phyloP scores from a whole-genome alignment of 2,888 invertebrate species.

The Andrena marginata region DNA sequence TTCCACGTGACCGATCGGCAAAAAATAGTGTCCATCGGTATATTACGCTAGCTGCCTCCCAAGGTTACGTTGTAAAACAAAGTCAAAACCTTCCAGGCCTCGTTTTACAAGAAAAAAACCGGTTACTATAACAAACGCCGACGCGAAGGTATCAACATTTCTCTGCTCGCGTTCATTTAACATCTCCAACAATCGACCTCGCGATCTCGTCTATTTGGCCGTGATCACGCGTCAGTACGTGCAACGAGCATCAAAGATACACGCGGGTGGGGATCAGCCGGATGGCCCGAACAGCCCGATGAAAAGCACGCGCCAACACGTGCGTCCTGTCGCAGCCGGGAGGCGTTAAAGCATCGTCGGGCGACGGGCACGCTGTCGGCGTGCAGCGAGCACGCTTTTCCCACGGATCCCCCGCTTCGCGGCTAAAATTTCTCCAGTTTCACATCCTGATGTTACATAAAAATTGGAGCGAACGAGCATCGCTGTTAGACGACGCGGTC shows the following conservation, averaged over 20 bases:
- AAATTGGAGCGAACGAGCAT: conserved; percentile 65
- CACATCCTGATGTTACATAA: conserved; percentile 74
- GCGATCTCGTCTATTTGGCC: background rate
- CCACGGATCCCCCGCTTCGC: conserved; percentile 57
- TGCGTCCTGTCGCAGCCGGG: background rate
- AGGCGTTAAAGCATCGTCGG: conserved; percentile 6
- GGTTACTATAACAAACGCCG: too few species aligned
- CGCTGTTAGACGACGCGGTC: conserved; percentile 21
- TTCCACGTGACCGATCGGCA: too few species aligned
- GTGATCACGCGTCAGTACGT: background rate
- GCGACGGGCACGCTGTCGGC: background rate
- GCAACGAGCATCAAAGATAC: background rate
- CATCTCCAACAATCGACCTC: too few species aligned
- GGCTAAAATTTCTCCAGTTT: conserved; percentile 75
- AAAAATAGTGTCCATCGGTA: too few species aligned
- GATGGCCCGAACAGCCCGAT: background rate
- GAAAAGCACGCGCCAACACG: conserved; percentile 28
- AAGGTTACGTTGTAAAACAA: too few species aligned
- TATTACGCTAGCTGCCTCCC: too few species aligned
- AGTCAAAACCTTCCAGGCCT: too few species aligned
- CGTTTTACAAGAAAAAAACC: too few species aligned
- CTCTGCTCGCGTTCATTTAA: too few species aligned
- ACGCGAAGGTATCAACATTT: too few species aligned
- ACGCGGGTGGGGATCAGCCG: background rate
- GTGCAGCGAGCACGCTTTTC: conserved; percentile 58